Evolutionary conservation across 2,888 invertebrate species (phyloP), one percentile per base, ranked within the genome.

Genomic region (Hemaris fuciformis): DNA sequence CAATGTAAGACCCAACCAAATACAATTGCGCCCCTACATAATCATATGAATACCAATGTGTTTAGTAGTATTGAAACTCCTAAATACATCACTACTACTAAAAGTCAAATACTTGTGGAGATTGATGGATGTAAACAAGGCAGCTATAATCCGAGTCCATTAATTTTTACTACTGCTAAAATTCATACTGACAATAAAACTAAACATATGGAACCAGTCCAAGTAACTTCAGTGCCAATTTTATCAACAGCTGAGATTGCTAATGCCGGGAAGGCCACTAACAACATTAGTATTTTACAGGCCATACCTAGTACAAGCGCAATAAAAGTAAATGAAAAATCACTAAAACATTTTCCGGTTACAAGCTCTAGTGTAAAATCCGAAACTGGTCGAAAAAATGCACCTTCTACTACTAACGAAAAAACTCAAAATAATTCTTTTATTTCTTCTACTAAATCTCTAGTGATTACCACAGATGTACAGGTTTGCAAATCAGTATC

Each of bases 151-250:
- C 77, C 87, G 20, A 84, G 83, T 68, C 85, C 91, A 23, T 72
- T 91, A 65, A 91, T 92, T 69, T 91, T 92, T 69, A 92, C 91
- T 20, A 91, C 90, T n/a, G 92, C 92, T 6, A 92, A 91, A 83
- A 92, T 91, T 70, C 90, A 91, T 60, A 77, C 83, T 1, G 87
- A 89, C 66, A 81, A 77, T 45, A 87, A 87, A 79, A 76, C 76
- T 23, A 87, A 83, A 67, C 72, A 82, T 18, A 87, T 88, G 83
- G 88, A 90, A 74, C 87, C 89, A 41, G 74, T 89, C 59, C 88
- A 89, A 71, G 78, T 88, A 41, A 89, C 87, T 34, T 79, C 88
- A 27, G 84, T 82, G 27, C 91, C 91, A 56, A 90, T 91, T 72
- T 70, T 85, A 66, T 91, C 91, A 31, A 89, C 89, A 2, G 77